Evolutionary conservation across 2,113 vertebrate genomes (phyloP), one percentile per base, ranked within the genome.

Genomic region (Mesitornis unicolor): DNA sequence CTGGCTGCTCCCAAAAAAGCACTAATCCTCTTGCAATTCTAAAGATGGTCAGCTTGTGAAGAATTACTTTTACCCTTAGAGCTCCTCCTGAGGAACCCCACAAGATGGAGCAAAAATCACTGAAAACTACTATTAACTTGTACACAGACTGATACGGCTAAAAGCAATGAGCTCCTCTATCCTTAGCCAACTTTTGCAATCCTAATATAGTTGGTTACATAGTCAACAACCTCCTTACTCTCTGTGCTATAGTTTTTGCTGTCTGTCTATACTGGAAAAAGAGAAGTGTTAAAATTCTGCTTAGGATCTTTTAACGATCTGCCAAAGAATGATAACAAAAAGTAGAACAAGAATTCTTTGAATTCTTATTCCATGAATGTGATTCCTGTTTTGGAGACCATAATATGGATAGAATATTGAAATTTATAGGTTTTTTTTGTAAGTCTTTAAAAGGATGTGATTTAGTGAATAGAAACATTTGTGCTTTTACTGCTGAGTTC

Each of bases 31-130:
- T 68, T 17, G 13, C 10, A 36, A 71, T 48, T 67, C 51, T 79
- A 38, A 64, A 67, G 68, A 79, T 0, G 1, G 22, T 59, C 4
- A 2, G 40, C 70, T 81, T 87, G 60, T 16, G 25, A 81, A 81
- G 73, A 81, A 60, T 67, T 90, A 42, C 29, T 42, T 82, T 53
- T 83, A 53, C 28, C 29, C 11, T 81, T 36, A 40, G 43, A 64
- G 69, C 53, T 93, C 53, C 88, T 96, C 48, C 92, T 73, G 42
- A 83, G 19, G 38, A 93, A 42, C 31, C 86, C 83, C 79, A 86
- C 84, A 95, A 94, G 95, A 92, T 88, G 94, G 85, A 94, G 90
- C 83, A 97, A 94, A 96, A 86, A 86, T 42, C 93, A 90, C 89
- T 86, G 93, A 96, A 88, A 94, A 82, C 26, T 59, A 63, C 28